Conservation (phyloP, 37 sponge, comb jelly and placozoan species). For the Dysidea cf. avara region DNA sequence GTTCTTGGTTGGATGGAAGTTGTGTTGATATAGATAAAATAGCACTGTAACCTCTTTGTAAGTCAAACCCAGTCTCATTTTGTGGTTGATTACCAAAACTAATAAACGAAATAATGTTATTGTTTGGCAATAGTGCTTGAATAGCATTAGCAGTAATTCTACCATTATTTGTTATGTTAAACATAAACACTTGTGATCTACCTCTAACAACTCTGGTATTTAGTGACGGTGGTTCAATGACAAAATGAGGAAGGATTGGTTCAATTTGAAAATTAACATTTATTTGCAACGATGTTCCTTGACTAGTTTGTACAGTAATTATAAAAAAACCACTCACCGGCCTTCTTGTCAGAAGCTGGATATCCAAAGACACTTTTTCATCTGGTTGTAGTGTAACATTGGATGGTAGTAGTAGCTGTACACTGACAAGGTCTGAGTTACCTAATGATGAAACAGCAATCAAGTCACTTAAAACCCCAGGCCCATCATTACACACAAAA, state of each 20-base stretch:
- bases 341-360: neutral
- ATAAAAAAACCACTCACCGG: conserved; percentile 6
- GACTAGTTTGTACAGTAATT: neutral
- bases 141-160: too few species aligned
- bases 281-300: conserved; percentile 2
- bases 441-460: neutral
- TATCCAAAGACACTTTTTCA: conserved; percentile 6
- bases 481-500: conserved; percentile 34
- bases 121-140: conserved; percentile 17
- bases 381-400: neutral
- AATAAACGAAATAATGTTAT: conserved; percentile 17
- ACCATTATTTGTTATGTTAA: conserved; percentile 39
- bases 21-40: conserved; percentile 3
- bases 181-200: conserved; percentile 13
- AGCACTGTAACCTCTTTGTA: conserved; percentile 29
- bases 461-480: conserved; percentile 5
- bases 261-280: conserved; percentile 2
- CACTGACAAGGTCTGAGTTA: neutral
- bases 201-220: conserved; percentile 32
- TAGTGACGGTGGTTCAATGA: conserved; percentile 15
- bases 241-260: conserved; percentile 28
- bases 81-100: conserved; percentile 25
- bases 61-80: conserved; percentile 1
- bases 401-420: neutral
- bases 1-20: neutral